Conservation (phyloP, 2,797 vertebrate genomes). For the Sparidentex hasta region DNA sequence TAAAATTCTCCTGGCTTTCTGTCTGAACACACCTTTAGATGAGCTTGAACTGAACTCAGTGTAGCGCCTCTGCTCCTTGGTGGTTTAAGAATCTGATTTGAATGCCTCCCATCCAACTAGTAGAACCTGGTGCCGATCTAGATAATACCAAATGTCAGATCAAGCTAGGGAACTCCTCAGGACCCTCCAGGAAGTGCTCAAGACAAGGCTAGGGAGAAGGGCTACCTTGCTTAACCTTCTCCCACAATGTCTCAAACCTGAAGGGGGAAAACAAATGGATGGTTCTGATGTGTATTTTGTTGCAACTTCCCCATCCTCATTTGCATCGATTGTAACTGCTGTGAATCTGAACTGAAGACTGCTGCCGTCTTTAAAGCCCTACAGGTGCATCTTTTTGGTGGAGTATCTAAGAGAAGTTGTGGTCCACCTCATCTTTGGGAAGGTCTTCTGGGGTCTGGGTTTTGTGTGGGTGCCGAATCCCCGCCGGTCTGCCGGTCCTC, state of each 20-base stretch:
- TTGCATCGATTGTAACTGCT: constrained; percentile 23
- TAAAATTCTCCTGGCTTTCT: not conserved
- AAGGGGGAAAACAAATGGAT: not conserved
- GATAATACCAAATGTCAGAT: not conserved
- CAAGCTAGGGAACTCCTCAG: not conserved
- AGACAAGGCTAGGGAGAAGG: not conserved
- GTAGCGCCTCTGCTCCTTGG: not conserved
- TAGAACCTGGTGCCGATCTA: not conserved
- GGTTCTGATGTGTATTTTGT: not conserved
- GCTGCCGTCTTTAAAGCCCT: not conserved
- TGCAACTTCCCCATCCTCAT: not conserved
- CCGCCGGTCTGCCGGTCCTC: constrained; percentile 52
- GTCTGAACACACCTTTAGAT: constrained; percentile 3
- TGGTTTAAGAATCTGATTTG: not conserved
- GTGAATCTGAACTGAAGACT: constrained; percentile 26
- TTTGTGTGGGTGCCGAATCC: constrained; percentile 31
- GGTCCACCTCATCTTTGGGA: constrained; percentile 13
- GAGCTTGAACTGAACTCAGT: not conserved
- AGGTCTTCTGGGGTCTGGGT: constrained; percentile 22
- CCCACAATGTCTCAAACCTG: rapidly evolving
- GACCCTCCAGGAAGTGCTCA: not conserved
- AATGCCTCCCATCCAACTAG: not conserved
- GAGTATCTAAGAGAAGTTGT: constrained; percentile 20
- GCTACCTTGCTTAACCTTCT: not conserved
- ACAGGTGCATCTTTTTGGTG: constrained; percentile 17